Percentiles rank a stretch among this genome's conserved stretches.
phyloP scores from a whole-genome alignment of 2,797 vertebrate species.

The Diglossa cyanea region DNA sequence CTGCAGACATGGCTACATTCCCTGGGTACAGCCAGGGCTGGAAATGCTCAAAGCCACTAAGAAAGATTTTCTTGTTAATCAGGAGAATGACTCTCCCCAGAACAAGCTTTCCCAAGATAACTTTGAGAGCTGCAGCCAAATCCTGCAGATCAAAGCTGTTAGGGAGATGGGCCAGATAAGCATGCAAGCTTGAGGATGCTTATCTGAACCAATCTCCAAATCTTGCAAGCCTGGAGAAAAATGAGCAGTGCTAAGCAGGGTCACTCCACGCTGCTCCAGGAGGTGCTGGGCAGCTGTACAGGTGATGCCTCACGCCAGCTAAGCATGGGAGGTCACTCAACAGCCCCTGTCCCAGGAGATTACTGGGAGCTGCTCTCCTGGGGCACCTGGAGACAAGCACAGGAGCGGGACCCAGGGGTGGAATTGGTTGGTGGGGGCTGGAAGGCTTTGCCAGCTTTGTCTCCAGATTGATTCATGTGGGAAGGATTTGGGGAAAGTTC shows the following conservation, averaged over 20 bases:
- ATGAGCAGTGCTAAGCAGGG: constrained; percentile 4
- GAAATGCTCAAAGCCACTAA: constrained; percentile 29
- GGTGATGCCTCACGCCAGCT: not conserved
- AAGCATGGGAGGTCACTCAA: accelerated
- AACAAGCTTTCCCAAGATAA: constrained; percentile 62
- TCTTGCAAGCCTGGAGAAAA: constrained; percentile 41
- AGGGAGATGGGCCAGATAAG: constrained; percentile 57
- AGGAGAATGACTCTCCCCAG: constrained; percentile 33
- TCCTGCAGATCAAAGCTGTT: constrained; percentile 50
- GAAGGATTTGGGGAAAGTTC: constrained; percentile 39
- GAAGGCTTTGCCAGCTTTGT: constrained; percentile 38
- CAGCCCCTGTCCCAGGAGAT: not conserved
- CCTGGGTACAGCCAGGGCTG: not conserved
- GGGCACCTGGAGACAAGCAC: not conserved
- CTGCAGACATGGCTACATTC: not conserved
- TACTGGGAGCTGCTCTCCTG: not conserved
- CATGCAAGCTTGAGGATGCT: constrained; percentile 56
- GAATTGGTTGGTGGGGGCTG: not conserved
- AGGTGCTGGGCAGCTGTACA: not conserved
- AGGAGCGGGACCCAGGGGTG: not conserved
- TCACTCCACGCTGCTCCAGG: not conserved
- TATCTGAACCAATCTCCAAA: constrained; percentile 58
- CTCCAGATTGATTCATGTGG: constrained; percentile 36
- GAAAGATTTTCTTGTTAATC: constrained; percentile 58
- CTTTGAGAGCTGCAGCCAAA: constrained; percentile 54